Conservation (phyloP, 2,113 vertebrate species). For the Cynoglossus semilaevis region DNA sequence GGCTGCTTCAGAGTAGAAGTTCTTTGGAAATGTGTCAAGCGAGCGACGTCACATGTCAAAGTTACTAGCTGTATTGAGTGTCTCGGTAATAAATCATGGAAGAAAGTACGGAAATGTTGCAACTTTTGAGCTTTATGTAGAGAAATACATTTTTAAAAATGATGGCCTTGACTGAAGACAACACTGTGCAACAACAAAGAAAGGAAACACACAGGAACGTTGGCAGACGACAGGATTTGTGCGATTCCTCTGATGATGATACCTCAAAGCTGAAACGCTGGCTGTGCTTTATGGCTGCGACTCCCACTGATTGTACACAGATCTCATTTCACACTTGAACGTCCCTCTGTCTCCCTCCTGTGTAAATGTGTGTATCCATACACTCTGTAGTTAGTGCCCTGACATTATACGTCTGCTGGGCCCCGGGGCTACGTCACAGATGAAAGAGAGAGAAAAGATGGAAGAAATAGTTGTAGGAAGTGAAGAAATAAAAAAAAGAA, state of each 20-base stretch:
- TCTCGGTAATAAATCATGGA: neutral
- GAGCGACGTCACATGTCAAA: neutral
- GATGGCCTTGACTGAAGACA: neutral
- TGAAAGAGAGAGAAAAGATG: conserved; percentile 7
- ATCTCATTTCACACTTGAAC: conserved; percentile 77
- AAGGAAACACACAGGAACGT: conserved; percentile 14
- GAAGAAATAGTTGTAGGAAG: conserved; percentile 12
- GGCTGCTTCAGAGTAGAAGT: neutral
- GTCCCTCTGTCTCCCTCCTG: conserved; percentile 54
- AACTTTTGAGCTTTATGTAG: neutral
- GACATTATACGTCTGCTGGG: conserved; percentile 66
- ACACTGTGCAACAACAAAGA: too few relatives aligned
- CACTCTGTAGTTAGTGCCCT: conserved; percentile 65
- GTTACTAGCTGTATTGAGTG: neutral
- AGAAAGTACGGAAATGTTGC: neutral
- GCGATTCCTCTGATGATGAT: conserved; percentile 53
- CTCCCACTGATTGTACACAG: conserved; percentile 67
- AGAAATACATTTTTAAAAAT: neutral
- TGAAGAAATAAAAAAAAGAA: conserved; percentile 26
- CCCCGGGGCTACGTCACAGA: conserved; percentile 59
- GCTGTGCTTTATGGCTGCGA: conserved; percentile 56
- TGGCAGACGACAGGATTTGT: conserved; percentile 46
- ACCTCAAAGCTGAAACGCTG: conserved; percentile 61
- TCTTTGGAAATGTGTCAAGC: neutral
- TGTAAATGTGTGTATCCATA: conserved; percentile 42